These are phyloP conservation scores for Diadophis punctatus DNA, from an alignment of 2,113 vertebrate species.

Conservation along the genomic window DNA sequence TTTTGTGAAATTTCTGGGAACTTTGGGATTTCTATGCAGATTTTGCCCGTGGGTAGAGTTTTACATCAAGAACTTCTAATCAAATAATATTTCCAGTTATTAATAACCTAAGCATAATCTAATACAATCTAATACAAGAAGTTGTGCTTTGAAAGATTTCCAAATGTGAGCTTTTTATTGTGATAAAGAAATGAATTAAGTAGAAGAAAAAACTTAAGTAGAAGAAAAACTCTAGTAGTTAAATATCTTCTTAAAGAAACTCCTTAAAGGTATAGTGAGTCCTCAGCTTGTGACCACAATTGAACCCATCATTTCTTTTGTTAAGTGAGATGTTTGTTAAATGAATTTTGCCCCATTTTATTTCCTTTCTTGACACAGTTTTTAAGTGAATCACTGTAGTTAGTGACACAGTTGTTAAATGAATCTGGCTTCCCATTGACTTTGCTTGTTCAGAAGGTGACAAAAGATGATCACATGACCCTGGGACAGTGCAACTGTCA, in stretches of 20 bases:
- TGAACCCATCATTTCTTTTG: too few species aligned
- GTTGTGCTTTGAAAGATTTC: neutral
- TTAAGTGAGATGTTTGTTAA: too few species aligned
- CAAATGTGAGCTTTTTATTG: neutral
- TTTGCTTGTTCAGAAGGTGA: neutral
- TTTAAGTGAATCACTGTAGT: too few species aligned
- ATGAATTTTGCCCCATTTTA: too few species aligned
- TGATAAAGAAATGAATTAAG: neutral
- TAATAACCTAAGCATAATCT: neutral
- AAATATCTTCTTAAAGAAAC: neutral
- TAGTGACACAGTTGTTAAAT: neutral
- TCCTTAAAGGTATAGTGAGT: neutral
- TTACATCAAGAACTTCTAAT: neutral
- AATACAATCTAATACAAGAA: neutral
- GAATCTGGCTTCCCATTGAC: neutral
- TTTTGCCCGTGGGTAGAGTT: neutral
- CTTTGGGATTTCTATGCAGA: neutral
- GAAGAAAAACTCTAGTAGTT: neutral
- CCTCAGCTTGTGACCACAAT: too few species aligned
- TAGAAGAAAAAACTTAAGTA: neutral
- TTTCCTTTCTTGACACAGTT: too few species aligned
- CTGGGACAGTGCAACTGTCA: neutral
- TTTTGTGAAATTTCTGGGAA: neutral
- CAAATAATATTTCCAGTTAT: neutral
- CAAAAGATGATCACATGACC: neutral